Evolutionary conservation across 2,888 invertebrate species (phyloP), one percentile per base, ranked within the genome.

Genomic region (Andrena marginata): DNA sequence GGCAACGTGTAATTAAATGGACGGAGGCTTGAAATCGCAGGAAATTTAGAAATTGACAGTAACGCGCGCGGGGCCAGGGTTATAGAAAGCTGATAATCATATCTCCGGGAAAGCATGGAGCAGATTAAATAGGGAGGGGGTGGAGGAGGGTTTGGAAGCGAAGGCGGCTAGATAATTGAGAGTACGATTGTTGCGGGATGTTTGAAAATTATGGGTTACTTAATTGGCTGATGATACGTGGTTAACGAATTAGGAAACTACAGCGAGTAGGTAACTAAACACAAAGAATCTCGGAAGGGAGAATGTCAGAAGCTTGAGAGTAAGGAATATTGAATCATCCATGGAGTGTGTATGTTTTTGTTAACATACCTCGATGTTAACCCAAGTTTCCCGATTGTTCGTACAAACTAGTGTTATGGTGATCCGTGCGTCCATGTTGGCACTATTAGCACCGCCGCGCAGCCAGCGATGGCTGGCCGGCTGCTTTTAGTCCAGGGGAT

Each of bases 401-500:
- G 54, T 70, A 78, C 77, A 73, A 82, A 82, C 77, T 82, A 73
- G 76, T 77, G 82, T 82, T 73, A 76, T 76, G 82, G 77, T 63
- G 65, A 75, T 74, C 76, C 81, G 79, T 84, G 70, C 88, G 82
- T 84, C 86, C 87, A 85, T 85, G 76, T 74, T 63, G 80, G 77
- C 79, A 76, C 89, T 89, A 90, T 90, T 89, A 91, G 90, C 88
- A 85, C 78, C 85, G 85, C 82, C 87, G 89, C 82, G 85, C 83
- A 85, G 89, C 82, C 87, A 85, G 88, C 87, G 84, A 86, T 87
- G 87, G 82, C 68, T 71, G 69, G 51, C 54, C 69, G 90, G 51
- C 60, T 70, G 90, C 86, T 89, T 90, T 92, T 87, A 88, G 88
- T 87, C 89, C 85, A 78, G 82, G 89, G 92, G 90, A 90, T 91